Conservation (phyloP, 2,797 vertebrate species). For the Molossus molossus region DNA sequence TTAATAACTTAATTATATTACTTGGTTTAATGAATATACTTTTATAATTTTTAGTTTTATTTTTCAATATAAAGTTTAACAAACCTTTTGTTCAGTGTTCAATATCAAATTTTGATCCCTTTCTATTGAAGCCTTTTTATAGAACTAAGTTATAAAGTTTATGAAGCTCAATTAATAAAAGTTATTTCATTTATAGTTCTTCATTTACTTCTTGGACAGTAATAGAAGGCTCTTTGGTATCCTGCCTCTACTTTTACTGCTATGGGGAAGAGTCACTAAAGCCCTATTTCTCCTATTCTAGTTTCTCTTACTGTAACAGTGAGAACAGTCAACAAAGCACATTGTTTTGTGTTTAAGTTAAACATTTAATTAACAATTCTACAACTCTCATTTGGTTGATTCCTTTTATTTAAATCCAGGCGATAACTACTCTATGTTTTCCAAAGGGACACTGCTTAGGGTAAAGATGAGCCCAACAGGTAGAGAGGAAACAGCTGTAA, state of each 20-base stretch:
- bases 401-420: constrained; percentile 40
- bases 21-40: neutral
- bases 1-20: constrained; percentile 56
- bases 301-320: neutral
- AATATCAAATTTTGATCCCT: neutral
- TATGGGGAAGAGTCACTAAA: neutral
- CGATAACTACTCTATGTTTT: constrained; percentile 26
- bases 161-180: neutral
- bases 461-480: neutral
- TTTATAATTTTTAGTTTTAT: constrained; percentile 58
- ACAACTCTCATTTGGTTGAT: constrained; percentile 10
- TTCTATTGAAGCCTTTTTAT: neutral
- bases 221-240: neutral
- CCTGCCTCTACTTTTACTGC: constrained; percentile 38
- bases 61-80: constrained; percentile 42
- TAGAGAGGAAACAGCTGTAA: neutral
- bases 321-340: neutral
- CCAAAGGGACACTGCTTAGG: neutral
- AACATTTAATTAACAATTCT: neutral
- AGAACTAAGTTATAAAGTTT: constrained; percentile 26
- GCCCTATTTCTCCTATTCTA: neutral
- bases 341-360: neutral
- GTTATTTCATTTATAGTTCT: neutral
- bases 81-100: neutral
- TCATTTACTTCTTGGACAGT: constrained; percentile 1